These are phyloP conservation scores for Adrianichthys oophorus DNA, from an alignment of 2,797 vertebrate species.

Conservation along the genomic window DNA sequence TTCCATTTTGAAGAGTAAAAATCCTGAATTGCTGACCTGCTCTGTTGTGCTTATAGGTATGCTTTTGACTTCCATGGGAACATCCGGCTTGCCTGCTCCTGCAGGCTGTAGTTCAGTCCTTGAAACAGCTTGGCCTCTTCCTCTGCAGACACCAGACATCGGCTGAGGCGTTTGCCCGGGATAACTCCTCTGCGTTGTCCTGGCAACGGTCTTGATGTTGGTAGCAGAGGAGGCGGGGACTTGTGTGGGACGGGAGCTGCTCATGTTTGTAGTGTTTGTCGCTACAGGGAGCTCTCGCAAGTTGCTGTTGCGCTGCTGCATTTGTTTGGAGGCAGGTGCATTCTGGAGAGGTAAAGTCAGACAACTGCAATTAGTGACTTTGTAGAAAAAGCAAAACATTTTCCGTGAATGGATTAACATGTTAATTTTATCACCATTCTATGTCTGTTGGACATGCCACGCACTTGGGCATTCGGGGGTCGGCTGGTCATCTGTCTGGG, in stretches of 20 bases:
- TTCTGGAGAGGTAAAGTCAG: conserved; percentile 66
- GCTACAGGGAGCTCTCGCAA: conserved; percentile 92
- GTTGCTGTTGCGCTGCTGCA: conserved; percentile 92
- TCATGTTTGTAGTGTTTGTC: conserved; percentile 81
- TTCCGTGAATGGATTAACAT: too few species aligned
- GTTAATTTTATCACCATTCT: conserved; percentile 81
- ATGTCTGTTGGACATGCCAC: conserved; percentile 79
- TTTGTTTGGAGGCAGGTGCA: conserved; percentile 82
- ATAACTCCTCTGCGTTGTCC: conserved; percentile 65
- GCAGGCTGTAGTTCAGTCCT: conserved; percentile 47
- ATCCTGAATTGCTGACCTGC: conserved; percentile 57
- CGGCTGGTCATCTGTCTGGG: conserved; percentile 83
- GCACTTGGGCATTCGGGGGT: conserved; percentile 79
- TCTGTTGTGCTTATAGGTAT: conserved; percentile 18
- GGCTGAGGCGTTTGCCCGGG: conserved; percentile 62
- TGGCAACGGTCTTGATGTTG: conserved; percentile 80
- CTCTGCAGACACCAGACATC: conserved; percentile 55
- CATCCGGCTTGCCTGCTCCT: conserved; percentile 67
- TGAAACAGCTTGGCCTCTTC: conserved; percentile 62
- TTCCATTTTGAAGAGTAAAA: not conserved
- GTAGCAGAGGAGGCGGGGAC: conserved; percentile 76
- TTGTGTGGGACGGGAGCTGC: conserved; percentile 69
- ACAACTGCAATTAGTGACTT: too few species aligned
- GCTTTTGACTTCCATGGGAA: conserved; percentile 72
- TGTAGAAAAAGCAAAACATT: too few species aligned